A percentile compares a stretch with the other conserved stretches of the same genome.
Conservation (phyloP, 2,797 vertebrate genomes). For the Gymnothorax reevesii region DNA sequence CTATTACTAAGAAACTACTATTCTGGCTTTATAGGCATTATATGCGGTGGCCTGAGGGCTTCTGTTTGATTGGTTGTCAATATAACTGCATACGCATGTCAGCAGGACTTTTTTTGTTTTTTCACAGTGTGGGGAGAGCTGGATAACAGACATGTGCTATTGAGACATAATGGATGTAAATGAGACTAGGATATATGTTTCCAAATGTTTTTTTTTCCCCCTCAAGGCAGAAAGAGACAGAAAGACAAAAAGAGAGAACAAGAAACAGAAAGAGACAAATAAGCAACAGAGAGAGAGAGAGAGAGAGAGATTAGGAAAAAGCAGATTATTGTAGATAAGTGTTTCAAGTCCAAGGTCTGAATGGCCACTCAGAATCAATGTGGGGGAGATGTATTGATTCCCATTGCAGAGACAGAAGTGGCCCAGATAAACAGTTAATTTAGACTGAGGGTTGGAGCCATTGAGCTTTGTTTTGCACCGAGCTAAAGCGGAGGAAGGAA, state of each 20-base stretch:
- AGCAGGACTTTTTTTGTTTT: background rate
- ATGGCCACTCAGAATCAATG: slow-evolving; percentile 39
- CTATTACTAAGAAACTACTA: background rate
- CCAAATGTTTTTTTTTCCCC: background rate
- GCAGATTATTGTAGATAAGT: slow-evolving; percentile 56
- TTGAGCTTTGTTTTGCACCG: slow-evolving; percentile 18
- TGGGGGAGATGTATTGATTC: slow-evolving; percentile 34
- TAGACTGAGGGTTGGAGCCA: slow-evolving; percentile 23
- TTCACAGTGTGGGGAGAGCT: background rate
- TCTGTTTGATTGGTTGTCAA: background rate
- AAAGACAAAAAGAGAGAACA: background rate
- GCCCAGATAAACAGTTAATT: slow-evolving; percentile 37
- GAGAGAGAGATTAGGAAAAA: slow-evolving; percentile 44
- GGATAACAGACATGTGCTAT: background rate
- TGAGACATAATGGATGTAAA: background rate
- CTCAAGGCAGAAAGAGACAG: background rate
- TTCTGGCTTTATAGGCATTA: background rate
- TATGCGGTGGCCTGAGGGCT: background rate
- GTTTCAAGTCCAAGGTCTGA: slow-evolving; percentile 42
- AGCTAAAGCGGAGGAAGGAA: background rate
- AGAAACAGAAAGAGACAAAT: background rate
- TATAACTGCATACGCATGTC: background rate
- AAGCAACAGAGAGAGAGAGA: background rate
- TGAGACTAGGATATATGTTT: background rate
- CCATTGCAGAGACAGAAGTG: background rate